Evolutionary conservation across 2,113 vertebrate genomes (phyloP).

Genomic region (Geococcyx californianus): DNA sequence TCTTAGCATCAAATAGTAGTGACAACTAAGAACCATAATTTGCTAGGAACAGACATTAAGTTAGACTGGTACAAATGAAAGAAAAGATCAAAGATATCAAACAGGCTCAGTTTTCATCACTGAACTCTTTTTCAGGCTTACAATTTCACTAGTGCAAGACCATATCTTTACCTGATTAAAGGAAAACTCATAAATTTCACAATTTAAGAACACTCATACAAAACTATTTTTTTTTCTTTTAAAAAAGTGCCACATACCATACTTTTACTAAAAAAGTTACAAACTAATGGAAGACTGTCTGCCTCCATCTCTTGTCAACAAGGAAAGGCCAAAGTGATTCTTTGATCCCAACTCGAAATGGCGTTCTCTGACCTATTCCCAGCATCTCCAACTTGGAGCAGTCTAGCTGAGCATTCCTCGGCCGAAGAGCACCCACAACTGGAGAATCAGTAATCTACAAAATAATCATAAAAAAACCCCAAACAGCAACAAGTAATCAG

Average conservation of each 20-base stretch:
- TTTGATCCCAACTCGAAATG: slow-evolving; percentile 84
- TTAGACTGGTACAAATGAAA: slow-evolving; percentile 43
- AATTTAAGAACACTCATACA: slow-evolving; percentile 77
- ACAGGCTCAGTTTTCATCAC: slow-evolving; percentile 44
- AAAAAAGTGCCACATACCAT: slow-evolving; percentile 78
- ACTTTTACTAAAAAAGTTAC: slow-evolving; percentile 65
- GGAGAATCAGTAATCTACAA: slow-evolving; percentile 88
- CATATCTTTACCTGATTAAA: slow-evolving; percentile 72
- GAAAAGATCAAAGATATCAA: slow-evolving; percentile 25
- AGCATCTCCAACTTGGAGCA: slow-evolving; percentile 90
- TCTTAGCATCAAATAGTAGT: slow-evolving; percentile 36
- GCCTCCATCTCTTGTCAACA: slow-evolving; percentile 92
- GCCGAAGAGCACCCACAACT: slow-evolving; percentile 82
- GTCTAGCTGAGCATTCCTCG: slow-evolving; percentile 86
- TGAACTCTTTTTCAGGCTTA: slow-evolving; percentile 34
- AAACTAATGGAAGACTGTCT: slow-evolving; percentile 91
- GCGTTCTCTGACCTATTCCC: slow-evolving; percentile 85
- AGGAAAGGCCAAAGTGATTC: slow-evolving; percentile 96
- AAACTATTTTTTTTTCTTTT: slow-evolving; percentile 79
- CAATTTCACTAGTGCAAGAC: slow-evolving; percentile 76
- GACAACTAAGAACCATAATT: slow-evolving; percentile 42
- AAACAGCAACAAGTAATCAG: neutral
- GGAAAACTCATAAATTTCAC: slow-evolving; percentile 67
- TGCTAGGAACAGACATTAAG: neutral
- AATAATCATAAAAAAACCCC: neutral